Evolutionary conservation across 1,140 invertebrate genomes (phyloP), one percentile per base, ranked within the genome.

Genomic region (Trypoxylus dichotomus): DNA sequence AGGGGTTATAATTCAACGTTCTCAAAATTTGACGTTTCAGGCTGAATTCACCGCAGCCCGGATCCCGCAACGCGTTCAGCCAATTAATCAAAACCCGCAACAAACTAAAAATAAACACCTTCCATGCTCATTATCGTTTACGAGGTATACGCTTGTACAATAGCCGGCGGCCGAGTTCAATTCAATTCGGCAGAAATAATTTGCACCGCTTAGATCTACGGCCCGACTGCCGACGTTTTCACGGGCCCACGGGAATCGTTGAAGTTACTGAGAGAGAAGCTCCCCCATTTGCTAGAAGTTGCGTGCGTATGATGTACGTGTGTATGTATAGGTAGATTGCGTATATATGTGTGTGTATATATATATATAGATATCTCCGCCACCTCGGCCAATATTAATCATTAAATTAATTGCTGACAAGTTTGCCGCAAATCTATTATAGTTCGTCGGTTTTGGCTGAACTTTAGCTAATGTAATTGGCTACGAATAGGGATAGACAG

Each of bases 371-470:
- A 2, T 19, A 54, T 54, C 7, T 54, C 15, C 47, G 13, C 0
- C 47, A 15, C 15, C 19, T 19, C 47, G 13, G 15, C 19, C 19
- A 19, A 54, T 19, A 54, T 54, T 54, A 54, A 54, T 54, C 47
- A 54, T 54, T 54, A 54, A 54, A 54, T 54, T 54, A 54, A 54
- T 54, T 54, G 47, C 47, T 54, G 47, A 54, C 47, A 54, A 54
- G 13, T 54, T 54, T 54, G 6, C 47, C 47, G 47, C 47, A 54
- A 54, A 54, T 54, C 47, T 15, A 54, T 54, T 54, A 54, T 54
- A 54, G 47, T 54, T 54, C 3, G 19, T 5, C 15, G 15, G 47
- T n/a, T 54, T n/a, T 15, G 19, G 15, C n/a, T 54, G 47, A 54
- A 54, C 47, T 54, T 19, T 54, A 54, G 47, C 47, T 54, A 54